phyloP scores from a whole-genome alignment of 2,113 vertebrate genomes.

The Lepus europaeus region DNA sequence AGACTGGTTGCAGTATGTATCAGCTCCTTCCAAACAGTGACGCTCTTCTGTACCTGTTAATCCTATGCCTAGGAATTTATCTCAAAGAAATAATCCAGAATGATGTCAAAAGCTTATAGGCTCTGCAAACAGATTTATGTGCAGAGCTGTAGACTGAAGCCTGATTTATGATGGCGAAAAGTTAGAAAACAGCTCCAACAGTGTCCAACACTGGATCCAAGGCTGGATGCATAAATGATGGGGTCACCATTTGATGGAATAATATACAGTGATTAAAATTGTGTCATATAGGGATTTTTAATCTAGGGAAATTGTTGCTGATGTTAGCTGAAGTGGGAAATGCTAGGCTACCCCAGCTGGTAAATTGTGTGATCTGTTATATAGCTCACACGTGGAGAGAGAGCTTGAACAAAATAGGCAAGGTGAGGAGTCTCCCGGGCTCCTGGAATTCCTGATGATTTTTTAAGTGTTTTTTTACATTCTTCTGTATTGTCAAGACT shows the following conservation, averaged over 20 bases:
- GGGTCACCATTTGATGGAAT: not conserved
- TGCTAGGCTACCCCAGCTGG: not conserved
- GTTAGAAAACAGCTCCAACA: not conserved
- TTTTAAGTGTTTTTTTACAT: not conserved
- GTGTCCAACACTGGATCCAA: not conserved
- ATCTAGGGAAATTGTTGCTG: not conserved
- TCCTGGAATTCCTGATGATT: not conserved
- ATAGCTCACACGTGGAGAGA: not conserved
- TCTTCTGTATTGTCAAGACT: not conserved
- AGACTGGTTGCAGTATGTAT: not conserved
- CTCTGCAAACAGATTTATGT: constrained; percentile 51
- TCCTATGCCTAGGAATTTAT: constrained; percentile 55
- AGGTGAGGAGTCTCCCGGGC: not conserved
- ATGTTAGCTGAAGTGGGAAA: not conserved
- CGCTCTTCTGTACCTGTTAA: not conserved
- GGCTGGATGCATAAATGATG: not conserved
- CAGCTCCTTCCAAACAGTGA: not conserved
- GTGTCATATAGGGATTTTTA: not conserved
- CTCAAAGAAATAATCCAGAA: constrained; percentile 69
- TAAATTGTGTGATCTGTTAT: not conserved
- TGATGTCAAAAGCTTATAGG: constrained; percentile 46
- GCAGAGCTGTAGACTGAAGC: not conserved
- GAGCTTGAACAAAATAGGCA: not conserved
- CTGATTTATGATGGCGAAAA: constrained; percentile 28
- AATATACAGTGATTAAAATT: not conserved